These are phyloP conservation scores for Pygmarrhopalites habei DNA, from an alignment of 1,140 invertebrate species.

Conservation along the genomic window DNA sequence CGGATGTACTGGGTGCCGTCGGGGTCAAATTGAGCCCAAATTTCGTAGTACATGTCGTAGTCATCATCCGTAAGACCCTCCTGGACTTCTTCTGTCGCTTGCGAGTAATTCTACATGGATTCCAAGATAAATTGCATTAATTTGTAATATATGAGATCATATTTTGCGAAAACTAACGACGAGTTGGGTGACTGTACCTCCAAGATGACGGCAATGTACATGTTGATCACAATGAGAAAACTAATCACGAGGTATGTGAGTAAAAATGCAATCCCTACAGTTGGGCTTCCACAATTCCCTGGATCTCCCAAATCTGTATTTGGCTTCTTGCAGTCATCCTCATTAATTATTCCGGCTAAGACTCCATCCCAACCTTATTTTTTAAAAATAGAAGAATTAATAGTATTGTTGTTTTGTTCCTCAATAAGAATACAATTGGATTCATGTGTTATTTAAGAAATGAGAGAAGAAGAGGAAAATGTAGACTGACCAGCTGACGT, in stretches of 20 bases:
- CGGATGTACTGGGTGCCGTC: slow-evolving; percentile 94
- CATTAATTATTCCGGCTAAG: slow-evolving; percentile 90
- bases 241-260: slow-evolving; percentile 94
- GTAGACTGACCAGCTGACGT: slow-evolving; percentile 37
- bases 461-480: too few species aligned
- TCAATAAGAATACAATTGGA: not conserved
- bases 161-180: too few species aligned
- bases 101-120: slow-evolving; percentile 80
- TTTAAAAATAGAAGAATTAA: not conserved
- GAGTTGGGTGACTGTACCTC: too few species aligned
- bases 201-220: slow-evolving; percentile 98
- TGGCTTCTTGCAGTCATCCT: slow-evolving; percentile 75
- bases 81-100: slow-evolving; percentile 96
- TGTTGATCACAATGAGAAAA: slow-evolving; percentile 97
- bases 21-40: slow-evolving; percentile 86
- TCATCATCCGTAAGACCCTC: slow-evolving; percentile 97
- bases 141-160: too few species aligned
- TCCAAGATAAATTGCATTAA: too few species aligned
- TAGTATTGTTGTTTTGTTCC: not conserved
- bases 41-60: slow-evolving; percentile 99
- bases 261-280: slow-evolving; percentile 87
- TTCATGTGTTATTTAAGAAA: too few species aligned
- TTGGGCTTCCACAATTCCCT: slow-evolving; percentile 84
- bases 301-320: slow-evolving; percentile 78
- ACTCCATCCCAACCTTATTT: slow-evolving; percentile 94